Percentiles rank a stretch among this genome's conserved stretches.
These are phyloP conservation scores for Oncopodura yosiiana DNA, from an alignment of 1,140 invertebrate species.

Conservation along the genomic window DNA sequence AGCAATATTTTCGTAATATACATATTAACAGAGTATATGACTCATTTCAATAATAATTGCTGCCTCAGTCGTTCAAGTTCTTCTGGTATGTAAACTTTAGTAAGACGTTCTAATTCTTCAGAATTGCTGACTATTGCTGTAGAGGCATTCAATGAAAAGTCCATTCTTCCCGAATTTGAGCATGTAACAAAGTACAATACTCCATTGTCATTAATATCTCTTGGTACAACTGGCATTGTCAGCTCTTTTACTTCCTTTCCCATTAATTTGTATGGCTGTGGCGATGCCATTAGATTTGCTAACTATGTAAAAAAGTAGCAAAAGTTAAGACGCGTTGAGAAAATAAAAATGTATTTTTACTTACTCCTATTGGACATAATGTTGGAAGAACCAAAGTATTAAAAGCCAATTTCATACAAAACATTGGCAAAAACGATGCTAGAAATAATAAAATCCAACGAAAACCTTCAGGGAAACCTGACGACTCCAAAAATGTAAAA, in stretches of 20 bases:
- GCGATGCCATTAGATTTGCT: conserved; percentile 8
- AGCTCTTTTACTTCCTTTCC: conserved; percentile 14
- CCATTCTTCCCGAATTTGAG: conserved; percentile 8
- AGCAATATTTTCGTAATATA: no score
- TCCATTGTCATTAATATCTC: conserved; percentile 11
- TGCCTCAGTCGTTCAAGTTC: not conserved
- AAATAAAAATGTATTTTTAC: no score
- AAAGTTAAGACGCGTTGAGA: conserved; percentile 5
- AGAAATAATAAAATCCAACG: no score
- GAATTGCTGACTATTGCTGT: not conserved
- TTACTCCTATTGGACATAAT: no score
- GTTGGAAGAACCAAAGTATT: no score
- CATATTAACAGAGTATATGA: no score
- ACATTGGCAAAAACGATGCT: no score
- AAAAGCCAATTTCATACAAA: no score
- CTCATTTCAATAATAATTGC: no score
- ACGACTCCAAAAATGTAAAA: no score
- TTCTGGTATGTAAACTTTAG: conserved; percentile 7
- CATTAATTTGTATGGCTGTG: no score
- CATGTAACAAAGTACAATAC: conserved; percentile 15
- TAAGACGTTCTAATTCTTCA: conserved; percentile 11
- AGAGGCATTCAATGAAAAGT: conserved; percentile 6
- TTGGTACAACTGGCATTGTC: conserved; percentile 8
- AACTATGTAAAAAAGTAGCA: conserved; percentile 8
- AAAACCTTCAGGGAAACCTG: no score